Base-by-base conservation (phyloP, 2,113 vertebrate species). In the Stegastes partitus region DNA sequence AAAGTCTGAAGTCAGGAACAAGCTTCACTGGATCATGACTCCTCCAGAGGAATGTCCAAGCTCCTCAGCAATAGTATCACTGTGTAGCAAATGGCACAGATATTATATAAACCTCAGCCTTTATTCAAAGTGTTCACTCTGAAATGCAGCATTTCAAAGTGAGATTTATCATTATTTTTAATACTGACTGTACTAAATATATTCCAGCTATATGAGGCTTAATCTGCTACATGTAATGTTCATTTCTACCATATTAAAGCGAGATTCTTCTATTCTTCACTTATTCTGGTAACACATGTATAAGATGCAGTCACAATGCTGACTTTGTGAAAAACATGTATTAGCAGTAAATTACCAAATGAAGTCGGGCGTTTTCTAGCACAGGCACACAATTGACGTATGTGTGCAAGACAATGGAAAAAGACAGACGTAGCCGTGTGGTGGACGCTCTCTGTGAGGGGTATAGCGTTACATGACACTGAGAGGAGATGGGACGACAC, bases 401-500 rank as follows among this genome's bases (percentile, higher is more conserved):
- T 42, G 59, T 59, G 49, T 57, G 67, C 34, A 57, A 50, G 58
- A 78, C 86, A 83, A 59, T 87, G 89, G 85, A 84, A 85, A 87
- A 83, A 85, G 69, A 77, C 64, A 51, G 79, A 57, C 45, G 53
- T 42, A 28, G 66, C 65, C 21, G 11, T 42, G 71, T 68, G 69
- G 76, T 71, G 77, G 70, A 44, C 59, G 31, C 44, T 66, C 79
- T 75, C 71, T 22, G 78, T 28, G 62, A 53, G 45, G 55, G 67
- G 81, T 88, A 28, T 82, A 79, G 59, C 73, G 18, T 92, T 91
- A 86, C 89, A 81, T 70, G 71, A 74, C 79, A 75, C 37, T 18
- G 14, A 59, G 58, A 68, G 34, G 68, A 80, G 75, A 79, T 65
- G 81, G 75, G 79, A 85, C 74, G 67, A 73, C 67, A 44, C 50